phyloP scores from a whole-genome alignment of 2,113 vertebrate genomes.

The Motacilla tschutschensis region DNA sequence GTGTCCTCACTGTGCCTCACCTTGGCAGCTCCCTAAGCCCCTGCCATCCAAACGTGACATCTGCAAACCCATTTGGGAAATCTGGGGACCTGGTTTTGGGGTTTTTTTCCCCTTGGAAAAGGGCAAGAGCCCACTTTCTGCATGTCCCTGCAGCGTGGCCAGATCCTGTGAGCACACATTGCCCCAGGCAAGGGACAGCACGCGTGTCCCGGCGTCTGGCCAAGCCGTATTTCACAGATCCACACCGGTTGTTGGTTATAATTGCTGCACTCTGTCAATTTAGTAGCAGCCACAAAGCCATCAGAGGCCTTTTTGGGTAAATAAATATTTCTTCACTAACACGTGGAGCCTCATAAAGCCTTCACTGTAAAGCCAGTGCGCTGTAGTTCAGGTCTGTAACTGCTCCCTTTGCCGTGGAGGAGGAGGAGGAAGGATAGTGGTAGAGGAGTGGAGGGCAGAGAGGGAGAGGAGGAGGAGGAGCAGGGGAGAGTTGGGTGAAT shows the following conservation, averaged over 20 bases:
- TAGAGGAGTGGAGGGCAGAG: background rate
- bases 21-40: background rate
- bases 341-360: background rate
- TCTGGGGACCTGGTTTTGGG: background rate
- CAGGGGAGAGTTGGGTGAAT: background rate
- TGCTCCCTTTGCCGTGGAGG: fast-evolving
- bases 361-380: background rate
- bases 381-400: background rate
- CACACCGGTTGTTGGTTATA: background rate
- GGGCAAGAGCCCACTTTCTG: background rate
- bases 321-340: conserved; percentile 38
- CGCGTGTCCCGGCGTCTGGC: fast-evolving
- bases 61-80: background rate
- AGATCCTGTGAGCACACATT: fast-evolving
- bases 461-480: background rate
- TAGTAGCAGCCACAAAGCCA: conserved; percentile 22
- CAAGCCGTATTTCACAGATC: background rate
- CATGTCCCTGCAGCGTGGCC: background rate
- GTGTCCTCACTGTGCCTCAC: background rate
- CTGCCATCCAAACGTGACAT: fast-evolving
- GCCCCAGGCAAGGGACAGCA: fast-evolving
- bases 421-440: conserved; percentile 1
- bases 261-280: conserved; percentile 45
- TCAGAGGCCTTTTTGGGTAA: conserved; percentile 45
- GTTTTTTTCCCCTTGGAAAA: background rate